Evolutionary conservation across 2,797 vertebrate genomes (phyloP).

Genomic region (Okamejei kenojei): DNA sequence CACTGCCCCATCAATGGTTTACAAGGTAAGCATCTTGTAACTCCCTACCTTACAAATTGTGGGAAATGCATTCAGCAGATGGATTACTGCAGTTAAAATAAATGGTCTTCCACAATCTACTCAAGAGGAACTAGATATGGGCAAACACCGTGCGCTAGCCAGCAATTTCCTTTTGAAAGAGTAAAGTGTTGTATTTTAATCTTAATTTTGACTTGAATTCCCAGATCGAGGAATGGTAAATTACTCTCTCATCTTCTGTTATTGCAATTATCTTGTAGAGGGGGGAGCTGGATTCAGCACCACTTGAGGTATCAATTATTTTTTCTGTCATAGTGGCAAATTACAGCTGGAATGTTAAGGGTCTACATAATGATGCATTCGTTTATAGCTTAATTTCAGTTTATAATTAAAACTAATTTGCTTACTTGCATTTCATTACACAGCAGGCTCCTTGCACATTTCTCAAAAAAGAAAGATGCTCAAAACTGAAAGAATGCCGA

Average conservation of each 20-base stretch:
- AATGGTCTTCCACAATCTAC: neutral
- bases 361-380: neutral
- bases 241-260: neutral
- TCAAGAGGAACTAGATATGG: neutral
- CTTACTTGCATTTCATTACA: neutral
- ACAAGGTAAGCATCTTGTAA: neutral
- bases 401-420: slow-evolving; percentile 7
- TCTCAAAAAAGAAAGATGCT: neutral
- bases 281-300: neutral
- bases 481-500: neutral
- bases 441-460: neutral
- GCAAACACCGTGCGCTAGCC: neutral
- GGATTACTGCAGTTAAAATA: neutral
- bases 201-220: neutral
- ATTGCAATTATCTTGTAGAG: neutral
- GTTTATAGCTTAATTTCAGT: neutral
- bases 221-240: neutral
- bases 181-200: neutral
- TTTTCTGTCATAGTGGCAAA: neutral
- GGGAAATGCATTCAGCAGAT: neutral
- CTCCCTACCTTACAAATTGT: neutral
- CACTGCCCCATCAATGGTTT: neutral
- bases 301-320: neutral
- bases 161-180: neutral
- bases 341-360: neutral